These are phyloP conservation scores for Nesometra sesokonis DNA, from an alignment of 35 echinoderm and acorn worm species.

Conservation along the genomic window DNA sequence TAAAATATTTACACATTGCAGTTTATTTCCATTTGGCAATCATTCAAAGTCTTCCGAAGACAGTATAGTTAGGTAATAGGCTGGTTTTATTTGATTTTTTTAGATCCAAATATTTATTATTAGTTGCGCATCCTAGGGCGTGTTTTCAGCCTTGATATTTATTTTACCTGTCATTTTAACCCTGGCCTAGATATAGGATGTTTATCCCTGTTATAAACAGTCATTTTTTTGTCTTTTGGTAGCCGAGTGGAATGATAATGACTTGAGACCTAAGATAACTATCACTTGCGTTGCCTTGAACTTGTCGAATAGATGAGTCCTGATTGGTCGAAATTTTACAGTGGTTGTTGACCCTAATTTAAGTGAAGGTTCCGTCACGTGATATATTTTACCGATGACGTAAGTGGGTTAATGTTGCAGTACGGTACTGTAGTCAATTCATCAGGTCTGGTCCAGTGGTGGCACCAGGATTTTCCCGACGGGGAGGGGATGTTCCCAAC, in stretches of 20 bases:
- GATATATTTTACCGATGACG: background rate
- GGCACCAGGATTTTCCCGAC: no score
- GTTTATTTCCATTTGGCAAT: background rate
- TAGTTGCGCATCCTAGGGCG: background rate
- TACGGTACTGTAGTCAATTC: no score
- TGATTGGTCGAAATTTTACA: background rate
- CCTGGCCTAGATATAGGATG: background rate
- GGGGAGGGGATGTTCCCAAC: no score
- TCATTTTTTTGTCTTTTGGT: background rate
- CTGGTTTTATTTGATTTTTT: background rate
- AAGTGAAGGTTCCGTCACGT: background rate
- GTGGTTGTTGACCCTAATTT: background rate
- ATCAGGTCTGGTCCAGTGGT: no score
- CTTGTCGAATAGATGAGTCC: background rate
- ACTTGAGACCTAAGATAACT: background rate
- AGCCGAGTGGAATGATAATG: background rate
- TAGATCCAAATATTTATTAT: background rate
- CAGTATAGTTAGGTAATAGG: background rate
- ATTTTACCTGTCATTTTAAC: background rate
- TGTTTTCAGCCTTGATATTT: background rate
- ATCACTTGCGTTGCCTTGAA: background rate
- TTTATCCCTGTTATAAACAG: background rate
- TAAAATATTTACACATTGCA: background rate
- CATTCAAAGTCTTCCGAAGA: background rate
- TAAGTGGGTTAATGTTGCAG: background rate